Evolutionary conservation across 2,797 vertebrate genomes (phyloP).

Genomic region (Clarias fuscus): DNA sequence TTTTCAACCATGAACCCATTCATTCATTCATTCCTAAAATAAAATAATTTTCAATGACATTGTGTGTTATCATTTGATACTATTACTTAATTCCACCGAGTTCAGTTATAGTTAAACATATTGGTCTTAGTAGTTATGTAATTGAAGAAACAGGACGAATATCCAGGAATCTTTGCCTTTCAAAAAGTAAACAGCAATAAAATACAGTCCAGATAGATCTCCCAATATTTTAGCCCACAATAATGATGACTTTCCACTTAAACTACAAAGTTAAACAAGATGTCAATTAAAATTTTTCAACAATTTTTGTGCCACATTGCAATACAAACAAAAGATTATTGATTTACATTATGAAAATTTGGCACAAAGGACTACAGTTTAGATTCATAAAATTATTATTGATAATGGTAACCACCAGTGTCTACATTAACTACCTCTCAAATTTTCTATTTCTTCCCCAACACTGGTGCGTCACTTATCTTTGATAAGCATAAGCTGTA

Average conservation of each 20-base stretch:
- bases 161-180: background rate
- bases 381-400: slow-evolving; percentile 1
- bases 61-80: background rate
- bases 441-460: background rate
- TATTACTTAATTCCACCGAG: background rate
- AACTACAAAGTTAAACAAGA: background rate
- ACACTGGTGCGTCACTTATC: background rate
- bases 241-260: slow-evolving; percentile 15
- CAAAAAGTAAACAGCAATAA: background rate
- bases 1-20: too few species aligned
- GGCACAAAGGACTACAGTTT: background rate
- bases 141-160: slow-evolving; percentile 25
- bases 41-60: too few species aligned
- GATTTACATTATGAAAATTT: background rate
- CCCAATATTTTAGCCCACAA: background rate
- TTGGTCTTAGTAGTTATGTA: slow-evolving; percentile 17
- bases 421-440: background rate
- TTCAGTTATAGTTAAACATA: background rate
- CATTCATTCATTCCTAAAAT: too few species aligned
- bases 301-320: background rate
- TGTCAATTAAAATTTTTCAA: background rate
- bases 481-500: background rate
- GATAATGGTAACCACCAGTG: background rate
- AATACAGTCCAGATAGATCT: slow-evolving; percentile 21
- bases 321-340: background rate